These are phyloP conservation scores for Pristiophorus japonicus DNA, from an alignment of 2,113 vertebrate species.

Conservation along the genomic window DNA sequence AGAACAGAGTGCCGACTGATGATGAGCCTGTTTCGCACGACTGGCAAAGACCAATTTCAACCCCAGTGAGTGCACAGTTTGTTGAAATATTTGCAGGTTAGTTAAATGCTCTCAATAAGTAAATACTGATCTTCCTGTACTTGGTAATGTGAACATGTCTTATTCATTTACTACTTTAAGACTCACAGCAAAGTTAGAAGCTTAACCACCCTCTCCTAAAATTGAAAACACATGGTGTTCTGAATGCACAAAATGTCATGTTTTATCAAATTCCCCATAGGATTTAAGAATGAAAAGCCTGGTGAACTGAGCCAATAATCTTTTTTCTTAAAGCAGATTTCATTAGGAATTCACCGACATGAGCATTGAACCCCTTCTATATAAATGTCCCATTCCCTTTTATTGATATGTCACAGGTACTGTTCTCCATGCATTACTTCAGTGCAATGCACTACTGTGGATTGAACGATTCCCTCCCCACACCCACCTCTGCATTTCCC, in stretches of 20 bases:
- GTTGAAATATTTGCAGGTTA: no score
- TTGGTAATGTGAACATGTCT: constrained; percentile 53
- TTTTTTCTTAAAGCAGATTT: not conserved
- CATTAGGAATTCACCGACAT: not conserved
- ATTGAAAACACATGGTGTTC: constrained; percentile 54
- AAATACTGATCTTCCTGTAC: constrained; percentile 47
- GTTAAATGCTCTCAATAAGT: not conserved
- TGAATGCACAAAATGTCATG: constrained; percentile 41
- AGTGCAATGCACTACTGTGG: not conserved
- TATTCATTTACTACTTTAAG: constrained; percentile 51
- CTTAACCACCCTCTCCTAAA: constrained; percentile 44
- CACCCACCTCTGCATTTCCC: not conserved
- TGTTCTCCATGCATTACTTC: not conserved
- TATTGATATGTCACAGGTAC: not conserved
- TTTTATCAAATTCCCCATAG: constrained; percentile 40
- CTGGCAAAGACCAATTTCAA: not conserved
- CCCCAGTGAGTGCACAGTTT: not conserved
- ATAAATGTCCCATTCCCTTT: not conserved
- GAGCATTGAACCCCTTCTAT: not conserved
- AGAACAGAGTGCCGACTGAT: no score
- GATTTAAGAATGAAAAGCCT: constrained; percentile 29
- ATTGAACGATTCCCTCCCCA: not conserved
- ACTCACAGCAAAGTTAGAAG: constrained; percentile 46
- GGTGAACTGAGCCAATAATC: not conserved
- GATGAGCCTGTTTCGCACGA: not conserved